Percentiles rank a stretch among this genome's conserved stretches.
These are phyloP conservation scores for Agriopis leucophaearia DNA, from an alignment of 2,888 invertebrate genomes.

Conservation along the genomic window DNA sequence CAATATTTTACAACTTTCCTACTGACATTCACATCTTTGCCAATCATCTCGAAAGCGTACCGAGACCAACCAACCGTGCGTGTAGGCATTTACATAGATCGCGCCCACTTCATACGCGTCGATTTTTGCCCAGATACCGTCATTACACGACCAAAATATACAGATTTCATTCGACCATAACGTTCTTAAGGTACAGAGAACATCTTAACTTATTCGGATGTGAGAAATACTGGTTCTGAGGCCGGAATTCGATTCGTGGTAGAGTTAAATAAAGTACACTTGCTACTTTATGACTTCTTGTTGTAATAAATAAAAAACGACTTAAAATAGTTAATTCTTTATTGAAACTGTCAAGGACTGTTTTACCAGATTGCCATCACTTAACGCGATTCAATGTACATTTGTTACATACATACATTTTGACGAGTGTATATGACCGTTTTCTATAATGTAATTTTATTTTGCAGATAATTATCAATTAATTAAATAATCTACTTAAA, in stretches of 20 bases:
- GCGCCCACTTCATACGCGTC: constrained; percentile 73
- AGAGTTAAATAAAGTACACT: constrained; percentile 83
- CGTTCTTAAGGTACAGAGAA: constrained; percentile 8
- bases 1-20: constrained; percentile 24
- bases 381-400: not conserved
- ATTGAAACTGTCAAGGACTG: constrained; percentile 65
- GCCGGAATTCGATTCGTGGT: constrained; percentile 64
- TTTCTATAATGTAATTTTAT: no score
- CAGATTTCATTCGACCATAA: constrained; percentile 7
- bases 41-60: constrained; percentile 77
- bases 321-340: constrained; percentile 74
- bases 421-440: no score
- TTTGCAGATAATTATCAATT: no score
- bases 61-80: constrained; percentile 70
- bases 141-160: constrained; percentile 62
- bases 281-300: constrained; percentile 83
- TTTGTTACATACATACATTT: no score
- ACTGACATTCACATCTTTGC: constrained; percentile 68
- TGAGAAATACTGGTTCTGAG: constrained; percentile 54
- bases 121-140: constrained; percentile 73
- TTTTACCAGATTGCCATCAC: constrained; percentile 28
- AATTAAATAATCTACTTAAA: no score
- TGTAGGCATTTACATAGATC: constrained; percentile 82
- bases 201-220: constrained; percentile 35
- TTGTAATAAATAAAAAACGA: constrained; percentile 78